These are phyloP conservation scores for Polietes domitor DNA, from an alignment of 2,888 invertebrate species.

Conservation along the genomic window DNA sequence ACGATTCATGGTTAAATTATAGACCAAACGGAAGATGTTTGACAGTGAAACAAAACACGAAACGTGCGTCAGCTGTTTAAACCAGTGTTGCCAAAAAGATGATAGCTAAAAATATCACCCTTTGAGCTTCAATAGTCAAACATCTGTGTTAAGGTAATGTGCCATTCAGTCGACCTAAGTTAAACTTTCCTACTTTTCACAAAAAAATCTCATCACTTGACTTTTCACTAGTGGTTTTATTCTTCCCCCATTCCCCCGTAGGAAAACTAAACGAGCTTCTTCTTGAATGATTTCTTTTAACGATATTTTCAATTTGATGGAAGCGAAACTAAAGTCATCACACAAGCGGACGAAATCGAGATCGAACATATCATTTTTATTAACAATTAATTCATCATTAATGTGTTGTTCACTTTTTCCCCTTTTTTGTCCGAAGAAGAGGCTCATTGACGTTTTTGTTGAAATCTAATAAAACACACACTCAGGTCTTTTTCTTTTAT, in stretches of 20 bases:
- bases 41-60: too few relatives aligned
- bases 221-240: not conserved
- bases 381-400: conserved; percentile 51
- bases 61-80: too few relatives aligned
- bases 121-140: too few relatives aligned
- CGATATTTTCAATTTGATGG: not conserved
- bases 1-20: too few relatives aligned
- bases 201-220: conserved; percentile 13
- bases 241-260: not conserved
- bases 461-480: conserved; percentile 14
- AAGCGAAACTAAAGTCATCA: conserved; percentile 25
- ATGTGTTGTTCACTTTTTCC: conserved; percentile 28
- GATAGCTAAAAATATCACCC: too few relatives aligned
- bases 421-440: not conserved
- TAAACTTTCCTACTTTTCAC: not conserved
- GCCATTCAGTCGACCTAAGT: conserved; percentile 18
- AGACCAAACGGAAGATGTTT: too few relatives aligned
- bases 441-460: not conserved
- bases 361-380: conserved; percentile 36
- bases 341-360: not conserved
- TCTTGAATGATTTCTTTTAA: conserved; percentile 27
- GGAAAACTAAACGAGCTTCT: conserved; percentile 19
- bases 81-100: too few relatives aligned
- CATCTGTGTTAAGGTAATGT: too few relatives aligned
- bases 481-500: not conserved